Percentiles rank a stretch among this genome's conserved stretches.
Evolutionary conservation across 2,797 vertebrate genomes (phyloP).

Genomic region (Urophycis tenuis): DNA sequence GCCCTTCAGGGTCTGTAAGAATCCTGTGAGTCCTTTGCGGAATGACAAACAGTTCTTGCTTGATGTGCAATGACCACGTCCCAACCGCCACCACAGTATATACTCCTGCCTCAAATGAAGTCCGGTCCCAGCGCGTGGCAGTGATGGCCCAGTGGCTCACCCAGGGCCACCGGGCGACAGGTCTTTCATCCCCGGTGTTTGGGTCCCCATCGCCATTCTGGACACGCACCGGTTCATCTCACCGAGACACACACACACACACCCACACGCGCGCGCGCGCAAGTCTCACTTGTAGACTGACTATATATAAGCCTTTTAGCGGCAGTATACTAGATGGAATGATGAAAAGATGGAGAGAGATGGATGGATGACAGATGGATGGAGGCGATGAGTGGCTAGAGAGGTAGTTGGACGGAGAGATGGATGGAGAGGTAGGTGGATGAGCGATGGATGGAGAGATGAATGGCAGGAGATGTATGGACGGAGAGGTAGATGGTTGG

Average conservation of each 20-base stretch:
- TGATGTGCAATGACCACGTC: not conserved
- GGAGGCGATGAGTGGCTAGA: too few species aligned
- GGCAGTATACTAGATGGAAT: too few species aligned
- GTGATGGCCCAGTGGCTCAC: slow-evolving; percentile 17
- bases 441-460: not conserved
- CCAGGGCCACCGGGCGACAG: slow-evolving; percentile 12
- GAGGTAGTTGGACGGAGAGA: not conserved
- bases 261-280: not conserved
- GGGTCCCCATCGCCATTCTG: slow-evolving; percentile 31
- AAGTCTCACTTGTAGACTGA: too few species aligned
- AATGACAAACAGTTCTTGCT: not conserved
- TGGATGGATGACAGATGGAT: not conserved
- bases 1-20: not conserved
- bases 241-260: not conserved
- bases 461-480: not conserved
- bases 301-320: too few species aligned
- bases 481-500: not conserved
- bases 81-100: not conserved
- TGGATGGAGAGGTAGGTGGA: not conserved
- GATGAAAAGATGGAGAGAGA: not conserved
- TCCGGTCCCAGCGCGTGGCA: slow-evolving; percentile 5
- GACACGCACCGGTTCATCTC: not conserved
- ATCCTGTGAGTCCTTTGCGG: not conserved
- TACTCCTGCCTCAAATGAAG: slow-evolving; percentile 12
- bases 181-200: slow-evolving; percentile 14